Base-by-base conservation (phyloP, 2,797 vertebrate species). In the Lithobates pipiens region DNA sequence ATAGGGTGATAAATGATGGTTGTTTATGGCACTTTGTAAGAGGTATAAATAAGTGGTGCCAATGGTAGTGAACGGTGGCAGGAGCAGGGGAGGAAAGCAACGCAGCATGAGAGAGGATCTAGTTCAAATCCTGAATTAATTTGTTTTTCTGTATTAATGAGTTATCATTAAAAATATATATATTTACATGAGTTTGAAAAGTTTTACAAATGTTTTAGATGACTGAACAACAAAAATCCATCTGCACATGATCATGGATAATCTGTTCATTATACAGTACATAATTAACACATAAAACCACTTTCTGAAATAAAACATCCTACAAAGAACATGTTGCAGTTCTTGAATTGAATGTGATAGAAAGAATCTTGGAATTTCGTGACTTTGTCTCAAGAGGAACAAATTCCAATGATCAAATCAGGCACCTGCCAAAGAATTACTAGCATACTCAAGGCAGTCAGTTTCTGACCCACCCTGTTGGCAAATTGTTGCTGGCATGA, bases 391-490 rank as follows among this genome's bases (percentile, higher is more conserved):
- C 81, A 70, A 15, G 76, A 73, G 76, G 67, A 83, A 74, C 72
- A 68, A 67, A 76, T 25, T 61, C 25, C 32, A 79, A 18, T 69
- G 75, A 78, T 74, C 54, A 80, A 77, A 15, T 39, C 5, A 50
- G 21, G 61, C 23, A 74, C 9, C 25, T 68, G 85, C 85, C 85
- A 87, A 87, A 73, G 21, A 71, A 84, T 61, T 83, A 83, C 81
- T 75, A 77, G 67, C 67, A 69, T 71, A 78, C 69, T 75, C 74
- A 44, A 57, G 63, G 27, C 70, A 29, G 70, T 87, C 76, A 75
- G 71, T 76, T 80, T 63, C 81, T 87, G 81, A 27, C 86, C 80
- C 86, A 83, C 86, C 81, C 86, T 87, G 76, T 15, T 87, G 80
- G 80, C 80, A 86, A 72, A 16, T 68, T 78, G 8, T 63, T 83